Base-by-base conservation (phyloP, 2,888 invertebrate species). In the Orthosia cruda region DNA sequence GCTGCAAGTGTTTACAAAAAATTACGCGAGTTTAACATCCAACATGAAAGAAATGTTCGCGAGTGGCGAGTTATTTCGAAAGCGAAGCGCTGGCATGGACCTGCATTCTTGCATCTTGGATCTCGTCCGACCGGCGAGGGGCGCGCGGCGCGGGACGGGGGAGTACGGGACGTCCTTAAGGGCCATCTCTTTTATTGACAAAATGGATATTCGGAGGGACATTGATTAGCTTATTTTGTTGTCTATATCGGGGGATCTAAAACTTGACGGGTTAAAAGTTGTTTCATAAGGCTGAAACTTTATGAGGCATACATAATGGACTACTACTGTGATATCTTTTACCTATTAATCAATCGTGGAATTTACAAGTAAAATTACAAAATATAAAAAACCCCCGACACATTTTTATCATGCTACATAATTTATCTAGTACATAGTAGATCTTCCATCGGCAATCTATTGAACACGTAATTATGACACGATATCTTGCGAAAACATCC, bases 71-170 rank as follows among this genome's bases (percentile, higher is more conserved):
- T 90, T 93, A 92, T 94, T 95, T 95, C 93, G 94, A 95, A 95
- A 95, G 95, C 93, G 89, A 92, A 91, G 93, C 90, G 92, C 92
- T 92, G 90, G 88, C 90, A 67, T 80, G 89, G 91, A 90, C 87
- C 93, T 92, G 94, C 95, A 95, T 95, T 96, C 96, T 95, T 96
- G 94, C 90, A 92, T 92, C 93, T 90, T 90, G 87, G 90, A 95
- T 93, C 95, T 92, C 84, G 96, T 95, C 91, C 89, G 92, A 96
- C 96, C 95, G 94, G 95, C 92, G 87, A 80, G 81, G 84, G 77
- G 83, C 83, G 85, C 88, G 52, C 50, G 61, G 49, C 50, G 68
- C 32, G 45, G 45, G 71, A 16, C 47, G 71, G 62, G 52, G 61
- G 74, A 61, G 61, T 66, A 45, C 58, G 74, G 71, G 71, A 77